Base-by-base conservation (phyloP, 2,888 invertebrate genomes). In the Eupithecia subumbrata region DNA sequence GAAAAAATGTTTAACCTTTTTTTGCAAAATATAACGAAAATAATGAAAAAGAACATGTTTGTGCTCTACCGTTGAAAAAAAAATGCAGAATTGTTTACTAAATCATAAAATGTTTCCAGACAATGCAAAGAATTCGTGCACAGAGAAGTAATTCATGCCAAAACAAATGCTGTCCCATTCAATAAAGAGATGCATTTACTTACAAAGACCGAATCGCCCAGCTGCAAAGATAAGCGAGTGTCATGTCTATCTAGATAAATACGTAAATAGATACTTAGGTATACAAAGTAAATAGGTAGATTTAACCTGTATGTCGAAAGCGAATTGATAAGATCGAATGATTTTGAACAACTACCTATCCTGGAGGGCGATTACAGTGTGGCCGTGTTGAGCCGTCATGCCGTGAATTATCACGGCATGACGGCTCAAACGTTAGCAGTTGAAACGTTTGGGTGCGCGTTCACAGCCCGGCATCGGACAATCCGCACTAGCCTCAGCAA, bases 191-290 rank as follows among this genome's bases (percentile, higher is more conserved):
- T 37, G 18, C 16, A 18, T 60, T 60, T 73, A 76, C 77, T 78
- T 76, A 79, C 76, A 30, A 71, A 48, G 11, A 69, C 22, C 60
- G 30, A 74, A 76, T 18, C 71, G 71, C 66, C 78, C 78, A 69
- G 72, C 79, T 79, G 79, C 16, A 79, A 79, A 79, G 64, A 77
- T 66, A 79, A 76, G 64, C 40, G 43, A 45, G 69, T 73, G 69
- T 77, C 72, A 79, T 72, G 37, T 76, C 72, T 77, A 76, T 72
- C 40, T 72, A 71, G 9, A 69, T 75, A 75, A 71, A 71, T 69
- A 74, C 18, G 56, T 66, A 66, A 67, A 71, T 48, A 43, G 18
- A 48, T 70, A 67, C 43, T 18, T 66, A 34, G 22, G 14, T 11
- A 11, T 60, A 60, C n/a, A 25, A 60, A 25, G 60, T 60, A 60